These are phyloP conservation scores for Lepidonotus clava DNA, from an alignment of 2,888 invertebrate species.

Conservation along the genomic window DNA sequence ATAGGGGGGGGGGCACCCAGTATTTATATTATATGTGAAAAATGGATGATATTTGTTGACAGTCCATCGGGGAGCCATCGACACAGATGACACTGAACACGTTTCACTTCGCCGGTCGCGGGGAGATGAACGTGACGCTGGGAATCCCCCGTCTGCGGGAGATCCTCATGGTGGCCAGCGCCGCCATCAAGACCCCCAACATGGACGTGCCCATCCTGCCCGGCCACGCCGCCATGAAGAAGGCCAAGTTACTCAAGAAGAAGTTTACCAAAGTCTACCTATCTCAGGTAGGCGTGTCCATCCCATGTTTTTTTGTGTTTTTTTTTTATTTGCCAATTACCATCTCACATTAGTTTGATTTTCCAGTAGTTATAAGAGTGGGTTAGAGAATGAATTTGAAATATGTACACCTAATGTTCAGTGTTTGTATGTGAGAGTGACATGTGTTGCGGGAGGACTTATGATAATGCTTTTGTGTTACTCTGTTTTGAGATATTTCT, in stretches of 20 bases:
- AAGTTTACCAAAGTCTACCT: conserved; percentile 90
- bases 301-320: background rate
- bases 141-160: conserved; percentile 98
- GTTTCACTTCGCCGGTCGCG: conserved; percentile 99
- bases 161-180: conserved; percentile 96
- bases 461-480: background rate
- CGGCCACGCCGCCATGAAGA: conserved; percentile 78
- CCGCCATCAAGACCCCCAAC: conserved; percentile 95
- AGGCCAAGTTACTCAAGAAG: conserved; percentile 86
- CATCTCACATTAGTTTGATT: no score
- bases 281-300: conserved; percentile 82
- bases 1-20: no score
- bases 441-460: background rate
- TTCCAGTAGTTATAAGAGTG: no score
- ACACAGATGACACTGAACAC: conserved; percentile 99
- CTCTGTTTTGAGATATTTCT: background rate
- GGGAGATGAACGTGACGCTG: conserved; percentile 99
- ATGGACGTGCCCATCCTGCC: conserved; percentile 93
- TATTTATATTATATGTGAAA: no score
- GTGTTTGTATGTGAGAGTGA: no score
- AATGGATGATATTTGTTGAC: no score
- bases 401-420: no score
- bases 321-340: no score
- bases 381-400: no score
- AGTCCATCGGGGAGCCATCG: conserved; percentile 98